phyloP scores from a whole-genome alignment of 2,113 vertebrate species.

The Dendropsophus ebraccatus region DNA sequence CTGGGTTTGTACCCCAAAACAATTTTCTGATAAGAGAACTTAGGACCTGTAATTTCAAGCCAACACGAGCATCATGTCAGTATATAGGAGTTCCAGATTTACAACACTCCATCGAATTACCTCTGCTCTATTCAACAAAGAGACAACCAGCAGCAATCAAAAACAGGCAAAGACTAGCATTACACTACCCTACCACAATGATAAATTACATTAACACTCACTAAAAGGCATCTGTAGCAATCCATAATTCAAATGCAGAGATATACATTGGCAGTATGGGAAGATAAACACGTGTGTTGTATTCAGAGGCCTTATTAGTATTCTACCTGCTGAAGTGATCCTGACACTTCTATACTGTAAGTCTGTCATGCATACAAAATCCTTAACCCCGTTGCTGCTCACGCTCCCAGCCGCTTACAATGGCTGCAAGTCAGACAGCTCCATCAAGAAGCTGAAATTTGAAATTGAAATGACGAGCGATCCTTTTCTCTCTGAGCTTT shows the following conservation, averaged over 20 bases:
- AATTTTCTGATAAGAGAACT: too few relatives aligned
- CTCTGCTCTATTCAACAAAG: background rate
- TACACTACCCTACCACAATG: background rate
- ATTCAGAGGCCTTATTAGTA: slow-evolving; percentile 52
- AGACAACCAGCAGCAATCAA: too few relatives aligned
- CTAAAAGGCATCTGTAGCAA: slow-evolving; percentile 9
- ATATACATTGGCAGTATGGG: slow-evolving; percentile 43
- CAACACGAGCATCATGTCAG: background rate
- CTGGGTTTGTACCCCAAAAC: too few relatives aligned
- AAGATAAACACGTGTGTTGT: slow-evolving; percentile 54
- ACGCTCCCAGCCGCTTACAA: slow-evolving; percentile 39
- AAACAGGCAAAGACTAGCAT: background rate
- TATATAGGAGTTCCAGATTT: background rate
- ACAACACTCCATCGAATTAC: background rate
- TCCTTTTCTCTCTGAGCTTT: slow-evolving; percentile 42
- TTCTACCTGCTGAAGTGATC: slow-evolving; percentile 56
- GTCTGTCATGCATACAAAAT: slow-evolving; percentile 59
- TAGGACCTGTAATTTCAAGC: too few relatives aligned
- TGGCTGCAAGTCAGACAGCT: slow-evolving; percentile 58
- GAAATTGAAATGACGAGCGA: slow-evolving; percentile 58
- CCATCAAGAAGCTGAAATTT: slow-evolving; percentile 58
- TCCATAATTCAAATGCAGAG: slow-evolving; percentile 34
- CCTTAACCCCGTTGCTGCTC: slow-evolving; percentile 52
- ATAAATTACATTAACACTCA: slow-evolving; percentile 4
- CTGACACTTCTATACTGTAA: slow-evolving; percentile 59